Conservation (phyloP, 30 jellyfish, hydroid and myxozoan species). For the Morbakka virulenta region DNA sequence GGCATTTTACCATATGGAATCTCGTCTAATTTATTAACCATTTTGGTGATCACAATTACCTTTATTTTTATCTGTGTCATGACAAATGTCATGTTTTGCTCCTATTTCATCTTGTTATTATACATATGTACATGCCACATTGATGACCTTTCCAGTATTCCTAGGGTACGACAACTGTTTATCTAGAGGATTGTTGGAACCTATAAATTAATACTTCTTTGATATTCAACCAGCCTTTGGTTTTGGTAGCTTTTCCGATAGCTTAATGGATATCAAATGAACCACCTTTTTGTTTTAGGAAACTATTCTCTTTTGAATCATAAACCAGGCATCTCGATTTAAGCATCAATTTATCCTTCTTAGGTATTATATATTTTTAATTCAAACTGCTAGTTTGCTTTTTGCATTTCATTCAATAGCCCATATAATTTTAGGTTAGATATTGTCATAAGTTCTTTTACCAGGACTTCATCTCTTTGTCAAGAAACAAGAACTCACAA, state of each 20-base stretch:
- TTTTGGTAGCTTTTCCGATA: conserved; percentile 22
- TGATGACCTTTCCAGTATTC: neutral
- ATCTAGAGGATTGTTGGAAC: conserved; percentile 11
- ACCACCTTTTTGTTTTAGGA: conserved; percentile 8
- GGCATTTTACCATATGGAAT: conserved; percentile 11
- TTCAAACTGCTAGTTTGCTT: conserved; percentile 9
- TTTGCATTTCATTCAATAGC: conserved; percentile 47
- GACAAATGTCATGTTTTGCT: conserved; percentile 2
- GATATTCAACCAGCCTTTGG: conserved; percentile 30
- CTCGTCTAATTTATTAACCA: neutral
- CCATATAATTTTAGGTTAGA: conserved; percentile 10
- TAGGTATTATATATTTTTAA: conserved; percentile 8
- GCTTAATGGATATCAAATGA: neutral
- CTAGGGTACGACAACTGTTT: neutral
- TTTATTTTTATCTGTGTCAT: no score
- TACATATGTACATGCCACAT: no score
- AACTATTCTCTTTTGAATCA: conserved; percentile 23
- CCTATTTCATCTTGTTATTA: neutral
- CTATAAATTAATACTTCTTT: neutral
- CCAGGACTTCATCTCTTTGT: conserved; percentile 18
- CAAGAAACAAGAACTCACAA: conserved; percentile 4
- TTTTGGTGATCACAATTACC: neutral
- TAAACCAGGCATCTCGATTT: conserved; percentile 20
- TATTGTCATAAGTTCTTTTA: conserved; percentile 22
- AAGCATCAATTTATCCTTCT: conserved; percentile 22